Conservation (phyloP, 2,888 invertebrate species). For the Calephelis perditalis region DNA sequence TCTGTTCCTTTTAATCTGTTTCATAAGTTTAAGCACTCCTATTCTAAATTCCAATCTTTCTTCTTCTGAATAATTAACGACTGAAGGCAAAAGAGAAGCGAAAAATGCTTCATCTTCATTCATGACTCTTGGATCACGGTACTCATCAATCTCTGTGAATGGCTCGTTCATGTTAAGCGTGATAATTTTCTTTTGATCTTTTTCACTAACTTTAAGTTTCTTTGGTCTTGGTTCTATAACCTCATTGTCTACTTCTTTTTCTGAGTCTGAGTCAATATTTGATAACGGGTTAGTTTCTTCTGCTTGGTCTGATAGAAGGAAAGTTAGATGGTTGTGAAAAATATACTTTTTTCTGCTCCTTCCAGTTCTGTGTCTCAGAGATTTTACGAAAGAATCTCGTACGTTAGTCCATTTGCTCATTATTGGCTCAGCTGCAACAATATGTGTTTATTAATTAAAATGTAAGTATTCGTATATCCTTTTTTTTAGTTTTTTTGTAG, state of each 20-base stretch:
- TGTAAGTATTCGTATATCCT: too few species aligned
- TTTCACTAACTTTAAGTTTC: constrained; percentile 4
- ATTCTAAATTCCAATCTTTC: constrained; percentile 64
- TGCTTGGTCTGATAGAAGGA: constrained; percentile 44
- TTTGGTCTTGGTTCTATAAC: not conserved
- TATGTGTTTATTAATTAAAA: not conserved
- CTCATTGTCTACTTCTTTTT: not conserved
- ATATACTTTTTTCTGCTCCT: constrained; percentile 52
- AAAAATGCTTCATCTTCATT: constrained; percentile 72
- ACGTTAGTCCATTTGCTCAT: constrained; percentile 65
- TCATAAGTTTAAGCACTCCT: constrained; percentile 61
- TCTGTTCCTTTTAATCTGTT: constrained; percentile 52
- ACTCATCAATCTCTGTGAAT: constrained; percentile 45
- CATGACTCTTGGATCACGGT: constrained; percentile 57
- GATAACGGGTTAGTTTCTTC: constrained; percentile 34
- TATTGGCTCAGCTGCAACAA: constrained; percentile 51
- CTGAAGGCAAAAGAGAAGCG: constrained; percentile 59
- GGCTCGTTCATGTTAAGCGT: constrained; percentile 37
- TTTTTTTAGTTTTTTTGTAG: too few species aligned
- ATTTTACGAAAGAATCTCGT: constrained; percentile 61
- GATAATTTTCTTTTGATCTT: constrained; percentile 20
- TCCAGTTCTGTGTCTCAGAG: constrained; percentile 48
- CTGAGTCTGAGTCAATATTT: not conserved
- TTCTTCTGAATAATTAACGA: constrained; percentile 62
- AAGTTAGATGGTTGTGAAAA: constrained; percentile 51